Evolutionary conservation across 1,140 invertebrate species (phyloP).

Genomic region (Platyscapa corneri): DNA sequence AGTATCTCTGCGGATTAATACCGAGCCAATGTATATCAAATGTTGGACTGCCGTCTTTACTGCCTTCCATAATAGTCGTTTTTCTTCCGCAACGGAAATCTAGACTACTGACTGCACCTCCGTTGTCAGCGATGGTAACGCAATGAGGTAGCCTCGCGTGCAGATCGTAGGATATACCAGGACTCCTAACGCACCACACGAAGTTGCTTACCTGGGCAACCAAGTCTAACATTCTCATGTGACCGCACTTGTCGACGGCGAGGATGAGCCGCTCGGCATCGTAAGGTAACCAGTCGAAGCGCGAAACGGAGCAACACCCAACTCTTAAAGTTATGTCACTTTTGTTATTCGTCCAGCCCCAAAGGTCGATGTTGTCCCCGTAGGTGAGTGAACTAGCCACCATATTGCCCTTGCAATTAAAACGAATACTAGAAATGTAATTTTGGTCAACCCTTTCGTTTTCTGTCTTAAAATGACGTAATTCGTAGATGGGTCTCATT

Average conservation of each 20-base stretch:
- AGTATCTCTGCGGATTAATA: not conserved
- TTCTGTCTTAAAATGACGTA: not conserved
- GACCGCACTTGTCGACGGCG: not conserved
- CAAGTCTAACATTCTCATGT: not conserved
- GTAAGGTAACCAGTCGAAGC: constrained; percentile 12
- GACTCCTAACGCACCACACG: not conserved
- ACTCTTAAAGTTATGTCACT: not conserved
- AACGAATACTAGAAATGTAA: not conserved
- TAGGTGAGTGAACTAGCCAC: not conserved
- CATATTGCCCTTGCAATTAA: not conserved
- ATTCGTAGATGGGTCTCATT: not conserved
- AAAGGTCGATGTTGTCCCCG: not conserved
- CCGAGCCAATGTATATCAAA: not conserved
- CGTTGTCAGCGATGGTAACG: not conserved
- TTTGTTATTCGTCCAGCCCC: not conserved
- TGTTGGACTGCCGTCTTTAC: not conserved
- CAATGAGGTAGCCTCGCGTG: not conserved
- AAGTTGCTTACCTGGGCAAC: not conserved
- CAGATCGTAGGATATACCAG: not conserved
- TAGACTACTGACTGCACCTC: not conserved
- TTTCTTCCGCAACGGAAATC: not conserved
- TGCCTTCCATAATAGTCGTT: not conserved
- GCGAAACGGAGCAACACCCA: not conserved
- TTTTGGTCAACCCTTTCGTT: not conserved
- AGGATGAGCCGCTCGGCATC: not conserved